phyloP scores from a whole-genome alignment of 2,888 invertebrate species.

The Drosophila maculinotata region DNA sequence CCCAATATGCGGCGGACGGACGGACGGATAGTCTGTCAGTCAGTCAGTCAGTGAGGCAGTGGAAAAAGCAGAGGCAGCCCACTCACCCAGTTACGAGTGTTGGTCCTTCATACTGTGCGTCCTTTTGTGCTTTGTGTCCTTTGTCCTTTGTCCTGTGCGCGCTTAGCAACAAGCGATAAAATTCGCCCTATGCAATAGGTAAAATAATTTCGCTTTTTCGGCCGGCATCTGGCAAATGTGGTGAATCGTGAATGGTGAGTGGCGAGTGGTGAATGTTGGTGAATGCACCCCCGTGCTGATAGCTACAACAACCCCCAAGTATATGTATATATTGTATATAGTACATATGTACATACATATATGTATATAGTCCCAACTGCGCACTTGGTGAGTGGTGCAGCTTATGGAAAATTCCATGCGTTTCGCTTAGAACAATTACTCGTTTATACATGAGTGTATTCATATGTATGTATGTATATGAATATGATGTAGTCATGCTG shows the following conservation, averaged over 20 bases:
- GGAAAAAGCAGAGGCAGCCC: constrained; percentile 72
- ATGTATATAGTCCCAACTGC: constrained; percentile 15
- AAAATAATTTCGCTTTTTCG: constrained; percentile 47
- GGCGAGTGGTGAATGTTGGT: no score
- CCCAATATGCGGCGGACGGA: constrained; percentile 28
- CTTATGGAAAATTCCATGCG: constrained; percentile 59
- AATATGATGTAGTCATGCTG: no score
- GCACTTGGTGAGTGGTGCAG: constrained; percentile 33
- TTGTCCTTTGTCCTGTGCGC: constrained; percentile 43
- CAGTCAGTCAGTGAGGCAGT: constrained; percentile 79
- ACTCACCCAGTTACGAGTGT: constrained; percentile 78
- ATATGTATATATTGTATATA: no score
- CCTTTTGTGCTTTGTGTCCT: constrained; percentile 17
- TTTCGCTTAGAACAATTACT: constrained; percentile 13
- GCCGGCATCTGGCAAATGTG: constrained; percentile 47
- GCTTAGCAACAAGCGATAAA: constrained; percentile 77
- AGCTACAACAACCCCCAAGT: constrained; percentile 62
- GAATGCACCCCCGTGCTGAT: constrained; percentile 69
- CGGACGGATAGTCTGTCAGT: constrained; percentile 38
- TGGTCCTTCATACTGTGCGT: constrained; percentile 41
- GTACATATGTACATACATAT: no score
- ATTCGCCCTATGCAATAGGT: constrained; percentile 63
- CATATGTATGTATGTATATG: constrained; percentile 3
- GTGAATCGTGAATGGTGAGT: no score
- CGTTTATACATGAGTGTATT: constrained; percentile 10